Base-by-base conservation (phyloP, 2,888 invertebrate genomes). In the Steinernema carpocapsae region DNA sequence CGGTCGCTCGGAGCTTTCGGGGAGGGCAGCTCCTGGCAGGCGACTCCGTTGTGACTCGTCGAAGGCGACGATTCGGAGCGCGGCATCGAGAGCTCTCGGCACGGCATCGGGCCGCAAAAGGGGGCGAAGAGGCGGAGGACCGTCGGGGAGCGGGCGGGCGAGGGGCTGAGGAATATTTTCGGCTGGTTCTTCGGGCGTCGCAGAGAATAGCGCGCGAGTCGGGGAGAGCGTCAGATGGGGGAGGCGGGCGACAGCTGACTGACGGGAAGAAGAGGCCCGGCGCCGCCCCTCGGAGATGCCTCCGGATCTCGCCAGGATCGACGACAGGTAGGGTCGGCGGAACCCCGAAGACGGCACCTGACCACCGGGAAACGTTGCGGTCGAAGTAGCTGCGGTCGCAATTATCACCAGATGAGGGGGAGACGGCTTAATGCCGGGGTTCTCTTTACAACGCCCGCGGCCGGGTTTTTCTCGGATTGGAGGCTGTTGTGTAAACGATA, bases 21-120 rank as follows among this genome's bases (percentile, higher is more conserved):
- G 19, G 51, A 51, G 51, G n/a, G 19, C 12, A 12, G 12, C 6
- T 51, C 51, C 12, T 19, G 24, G 17, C 14, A 10, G 26, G 26
- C 56, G 56, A 56, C 17, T 56, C 56, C 56, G 56, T 56, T 56
- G 56, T 56, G 56, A 26, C 56, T 56, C 24, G 56, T 56, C 24
- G 56, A 56, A 56, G 56, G 56, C 56, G 56, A 56, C 56, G 56
- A 56, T 56, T 56, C 56, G 56, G 56, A 56, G 56, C 56, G 56
- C n/a, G n/a, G n/a, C 56, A 56, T 56, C 56, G 56, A 6, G 24
- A 56, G 56, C 24, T 56, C 56, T n/a, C n/a, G n/a, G 56, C 56
- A 56, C 56, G 56, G 56, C 56, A 56, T 56, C 22, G 56, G 56
- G 56, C 26, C 56, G 56, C 56, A 10, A 56, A 56, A 56, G 56